Conservation (phyloP, 2,797 vertebrate genomes). For the Galago senegalensis region DNA sequence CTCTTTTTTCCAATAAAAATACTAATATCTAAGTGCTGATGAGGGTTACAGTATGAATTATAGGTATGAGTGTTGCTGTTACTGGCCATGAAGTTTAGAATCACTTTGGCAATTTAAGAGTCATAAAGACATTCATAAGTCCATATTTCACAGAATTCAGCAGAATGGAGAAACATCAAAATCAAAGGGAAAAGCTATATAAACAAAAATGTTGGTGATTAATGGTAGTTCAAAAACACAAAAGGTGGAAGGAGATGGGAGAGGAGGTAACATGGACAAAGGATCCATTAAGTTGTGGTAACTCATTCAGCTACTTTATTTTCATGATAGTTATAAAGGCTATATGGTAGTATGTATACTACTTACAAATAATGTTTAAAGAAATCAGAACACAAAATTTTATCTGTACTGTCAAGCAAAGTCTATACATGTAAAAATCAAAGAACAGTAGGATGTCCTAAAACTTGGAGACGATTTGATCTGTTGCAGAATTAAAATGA, state of each 20-base stretch:
- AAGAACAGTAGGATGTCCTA: background rate
- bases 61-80: background rate
- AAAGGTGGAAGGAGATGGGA: rapidly evolving
- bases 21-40: background rate
- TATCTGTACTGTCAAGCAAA: background rate
- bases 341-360: background rate
- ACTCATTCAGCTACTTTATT: background rate
- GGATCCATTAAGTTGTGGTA: background rate
- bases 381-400: constrained; percentile 18
- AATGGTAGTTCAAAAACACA: background rate
- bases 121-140: constrained; percentile 15
- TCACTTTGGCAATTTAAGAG: constrained; percentile 10
- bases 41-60: background rate
- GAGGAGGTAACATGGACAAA: background rate
- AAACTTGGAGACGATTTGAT: background rate
- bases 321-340: constrained; percentile 21
- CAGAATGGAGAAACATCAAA: constrained; percentile 37
- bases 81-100: constrained; percentile 51
- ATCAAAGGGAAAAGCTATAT: background rate
- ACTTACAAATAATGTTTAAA: background rate
- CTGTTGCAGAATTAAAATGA: constrained; percentile 43
- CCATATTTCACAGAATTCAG: background rate
- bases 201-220: constrained; percentile 10
- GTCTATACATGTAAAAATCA: background rate
- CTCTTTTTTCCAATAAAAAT: background rate